These are phyloP conservation scores for Caracal caracal DNA, from an alignment of 2,113 vertebrate species.

Conservation along the genomic window DNA sequence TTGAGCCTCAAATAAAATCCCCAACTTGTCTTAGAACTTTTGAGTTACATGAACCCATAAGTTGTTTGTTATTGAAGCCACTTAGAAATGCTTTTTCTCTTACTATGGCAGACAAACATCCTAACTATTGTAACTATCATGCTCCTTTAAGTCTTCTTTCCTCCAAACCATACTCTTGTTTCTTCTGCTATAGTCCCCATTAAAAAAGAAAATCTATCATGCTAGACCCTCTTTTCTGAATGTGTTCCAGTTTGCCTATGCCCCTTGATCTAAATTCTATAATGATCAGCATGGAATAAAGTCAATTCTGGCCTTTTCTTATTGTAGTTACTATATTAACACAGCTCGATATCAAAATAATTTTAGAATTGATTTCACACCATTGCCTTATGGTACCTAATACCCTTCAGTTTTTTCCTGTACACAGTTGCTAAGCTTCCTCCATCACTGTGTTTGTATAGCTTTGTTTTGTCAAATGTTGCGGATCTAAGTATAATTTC, in stretches of 20 bases:
- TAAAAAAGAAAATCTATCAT: not conserved
- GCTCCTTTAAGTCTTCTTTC: not conserved
- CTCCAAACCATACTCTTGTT: not conserved
- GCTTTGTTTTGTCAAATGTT: not conserved
- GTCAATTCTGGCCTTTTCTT: not conserved
- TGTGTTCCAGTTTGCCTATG: not conserved
- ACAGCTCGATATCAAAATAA: not conserved
- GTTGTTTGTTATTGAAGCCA: conserved; percentile 4
- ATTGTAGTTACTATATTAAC: not conserved
- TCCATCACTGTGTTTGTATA: not conserved
- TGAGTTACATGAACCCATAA: not conserved
- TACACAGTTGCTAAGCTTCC: not conserved
- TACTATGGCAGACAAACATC: conserved; percentile 18
- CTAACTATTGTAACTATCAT: not conserved
- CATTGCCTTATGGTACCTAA: not conserved
- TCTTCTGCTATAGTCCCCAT: not conserved
- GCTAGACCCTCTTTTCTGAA: not conserved
- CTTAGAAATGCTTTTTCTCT: conserved; percentile 19
- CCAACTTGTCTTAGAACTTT: not conserved
- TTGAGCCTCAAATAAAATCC: not conserved
- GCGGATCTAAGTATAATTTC: not conserved
- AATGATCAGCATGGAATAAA: not conserved
- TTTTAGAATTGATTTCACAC: conserved; percentile 22
- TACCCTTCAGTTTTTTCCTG: not conserved
- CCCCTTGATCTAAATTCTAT: not conserved